Evolutionary conservation across 2,797 vertebrate genomes (phyloP).

Genomic region (Sebastes trivittatus): DNA sequence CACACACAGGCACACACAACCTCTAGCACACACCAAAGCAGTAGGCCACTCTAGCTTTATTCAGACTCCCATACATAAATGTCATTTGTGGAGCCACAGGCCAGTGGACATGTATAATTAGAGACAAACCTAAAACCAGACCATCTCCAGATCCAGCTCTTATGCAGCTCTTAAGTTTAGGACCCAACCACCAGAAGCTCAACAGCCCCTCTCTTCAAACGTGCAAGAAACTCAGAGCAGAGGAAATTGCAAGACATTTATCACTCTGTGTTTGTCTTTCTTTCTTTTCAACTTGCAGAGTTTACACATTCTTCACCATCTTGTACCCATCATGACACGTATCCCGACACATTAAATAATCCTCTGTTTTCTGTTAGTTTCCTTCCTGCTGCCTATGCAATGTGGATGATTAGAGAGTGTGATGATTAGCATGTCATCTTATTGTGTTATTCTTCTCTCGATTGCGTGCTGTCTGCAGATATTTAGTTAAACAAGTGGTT

Average conservation of each 20-base stretch:
- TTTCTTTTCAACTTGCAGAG: conserved; percentile 35
- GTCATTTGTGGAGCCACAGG: conserved; percentile 48
- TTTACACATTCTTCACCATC: conserved; percentile 51
- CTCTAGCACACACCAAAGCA: not conserved
- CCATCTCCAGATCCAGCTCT: conserved; percentile 47
- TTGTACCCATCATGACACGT: conserved; percentile 48
- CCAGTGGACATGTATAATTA: conserved; percentile 62
- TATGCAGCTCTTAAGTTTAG: conserved; percentile 38
- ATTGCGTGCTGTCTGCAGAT: conserved; percentile 15
- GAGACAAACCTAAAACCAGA: conserved; percentile 65
- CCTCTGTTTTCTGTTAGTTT: conserved; percentile 44
- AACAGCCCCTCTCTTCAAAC: conserved; percentile 17
- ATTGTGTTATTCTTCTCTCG: conserved; percentile 16
- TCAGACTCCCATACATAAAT: conserved; percentile 39
- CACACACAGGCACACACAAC: conserved; percentile 2
- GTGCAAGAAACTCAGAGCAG: conserved; percentile 18
- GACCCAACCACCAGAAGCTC: conserved; percentile 39
- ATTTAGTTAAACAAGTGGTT: conserved; percentile 35
- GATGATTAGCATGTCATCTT: conserved; percentile 49
- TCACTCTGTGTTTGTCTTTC: conserved; percentile 44
- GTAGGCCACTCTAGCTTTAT: conserved; percentile 2
- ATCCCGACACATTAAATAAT: conserved; percentile 36
- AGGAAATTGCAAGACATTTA: conserved; percentile 46
- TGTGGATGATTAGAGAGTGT: conserved; percentile 60
- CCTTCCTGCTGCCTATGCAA: conserved; percentile 52